These are phyloP conservation scores for Lethocerus indicus DNA, from an alignment of 1,140 invertebrate genomes.

Conservation along the genomic window DNA sequence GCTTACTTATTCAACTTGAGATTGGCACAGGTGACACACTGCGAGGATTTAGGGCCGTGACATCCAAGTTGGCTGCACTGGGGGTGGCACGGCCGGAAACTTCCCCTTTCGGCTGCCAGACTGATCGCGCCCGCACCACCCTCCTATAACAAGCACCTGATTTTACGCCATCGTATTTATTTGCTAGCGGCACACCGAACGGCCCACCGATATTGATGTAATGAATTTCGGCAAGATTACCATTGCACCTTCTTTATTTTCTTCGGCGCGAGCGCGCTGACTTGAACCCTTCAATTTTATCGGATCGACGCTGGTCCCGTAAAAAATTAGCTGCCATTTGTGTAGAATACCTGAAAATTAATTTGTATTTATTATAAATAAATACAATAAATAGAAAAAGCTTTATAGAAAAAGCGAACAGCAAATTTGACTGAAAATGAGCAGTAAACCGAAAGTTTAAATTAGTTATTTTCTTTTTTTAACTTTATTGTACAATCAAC, in stretches of 20 bases:
- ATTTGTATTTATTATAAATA: not conserved
- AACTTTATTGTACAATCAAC: not conserved
- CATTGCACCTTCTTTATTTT: too few relatives aligned
- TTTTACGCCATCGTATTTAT: too few relatives aligned
- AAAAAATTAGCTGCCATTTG: constrained; percentile 87
- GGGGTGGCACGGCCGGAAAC: constrained; percentile 64
- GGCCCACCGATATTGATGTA: too few relatives aligned
- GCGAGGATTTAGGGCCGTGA: constrained; percentile 60
- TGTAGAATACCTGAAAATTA: constrained; percentile 46
- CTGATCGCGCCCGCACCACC: too few relatives aligned
- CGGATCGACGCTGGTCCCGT: constrained; percentile 71
- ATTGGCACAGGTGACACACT: constrained; percentile 61
- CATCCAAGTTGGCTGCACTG: constrained; percentile 68
- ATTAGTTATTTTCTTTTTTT: not conserved
- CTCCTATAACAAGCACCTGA: too few relatives aligned
- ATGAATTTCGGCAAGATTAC: too few relatives aligned
- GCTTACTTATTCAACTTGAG: constrained; percentile 64
- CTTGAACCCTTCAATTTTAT: constrained; percentile 50
- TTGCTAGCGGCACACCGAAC: too few relatives aligned
- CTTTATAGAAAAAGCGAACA: not conserved
- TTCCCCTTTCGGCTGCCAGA: too few relatives aligned
- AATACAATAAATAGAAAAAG: not conserved
- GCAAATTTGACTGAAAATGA: not conserved
- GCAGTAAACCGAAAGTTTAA: not conserved
- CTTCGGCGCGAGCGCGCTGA: too few relatives aligned